Base-by-base conservation (phyloP, 2,888 invertebrate species). In the Anaspis maculata region DNA sequence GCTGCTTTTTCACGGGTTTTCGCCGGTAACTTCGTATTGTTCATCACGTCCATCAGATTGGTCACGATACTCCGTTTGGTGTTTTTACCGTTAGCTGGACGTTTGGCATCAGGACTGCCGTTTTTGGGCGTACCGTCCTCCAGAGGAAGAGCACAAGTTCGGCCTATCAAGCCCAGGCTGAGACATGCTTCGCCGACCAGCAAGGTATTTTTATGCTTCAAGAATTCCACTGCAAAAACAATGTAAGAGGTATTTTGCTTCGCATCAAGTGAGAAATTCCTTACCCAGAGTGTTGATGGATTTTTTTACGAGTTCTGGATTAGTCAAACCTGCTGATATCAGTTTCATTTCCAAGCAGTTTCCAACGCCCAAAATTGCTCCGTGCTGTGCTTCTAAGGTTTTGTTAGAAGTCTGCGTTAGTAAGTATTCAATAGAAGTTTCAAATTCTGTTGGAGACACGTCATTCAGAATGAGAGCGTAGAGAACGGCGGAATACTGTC, bases 1-100 rank as follows among this genome's bases (percentile, higher is more conserved):
- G 85, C 77, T 15, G 88, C 81, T 51, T 77, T 79, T 59, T 90
- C 90, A 42, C 79, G 71, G 25, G 84, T 75, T 64, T 83, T 86
- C 0, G 79, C 73, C 10, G 78, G 73, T 5, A 77, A 62, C 51
- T 84, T 84, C 0, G 73, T 68, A 54, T 80, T 83, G n/a, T 75
- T 79, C 34, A 88, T 72, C 15, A 86, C 72, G 28, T 73, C 76
- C 44, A 85, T 74, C 25, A 92, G 67, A 10, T 73, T 74, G 15
- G 81, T 77, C 4, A 86, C 77, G 12, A 89, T 67, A 4, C 75
- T 70, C 41, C 76, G 72, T 60, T 87, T 88, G 0, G 79, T 81
- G 2, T 72, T 37, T 27, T 52, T 52, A 15, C 51, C 57, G 16
- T 51, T 57, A 1, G 61, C 59, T 3, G 56, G 58, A 39, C 62